Base-by-base conservation (phyloP, 2,113 vertebrate genomes). In the Helogale parvula region DNA sequence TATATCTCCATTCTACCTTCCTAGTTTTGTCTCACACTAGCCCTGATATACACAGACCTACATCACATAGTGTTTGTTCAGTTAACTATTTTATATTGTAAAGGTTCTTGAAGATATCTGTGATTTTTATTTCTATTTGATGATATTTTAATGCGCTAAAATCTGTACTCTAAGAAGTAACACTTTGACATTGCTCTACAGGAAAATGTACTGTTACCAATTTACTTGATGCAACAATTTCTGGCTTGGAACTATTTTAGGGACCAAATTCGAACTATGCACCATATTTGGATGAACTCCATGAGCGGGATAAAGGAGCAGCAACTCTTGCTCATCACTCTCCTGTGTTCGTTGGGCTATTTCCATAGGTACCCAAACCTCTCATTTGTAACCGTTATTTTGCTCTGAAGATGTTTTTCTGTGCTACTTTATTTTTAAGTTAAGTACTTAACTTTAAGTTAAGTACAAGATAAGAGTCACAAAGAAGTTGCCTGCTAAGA, bases 101-200 rank as follows among this genome's bases (percentile, higher is more conserved):
- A 85, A 69, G 60, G 27, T 16, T 86, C 38, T 81, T 29, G 13
- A 90, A 81, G 33, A 63, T 76, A 60, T 27, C 68, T 69, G 25
- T 52, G 14, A 60, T 90, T 69, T 90, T 85, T 85, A 10, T 90
- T 90, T 69, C 69, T 41, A 68, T 89, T 87, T 76, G 74, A 92
- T 52, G 27, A 68, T 60, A 76, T 27, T 68, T 88, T 80, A 69
- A 86, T 15, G 14, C 5, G 60, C 27, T 23, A 35, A 79, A 76
- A 87, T 35, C 47, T 77, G 17, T 5, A 3, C 17, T 60, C 16
- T 77, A 65, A 41, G 69, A 60, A 77, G 50, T 91, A 60, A 77
- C 31, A 69, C 41, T 25, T 13, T 50, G 60, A 41, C 29, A 90
- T 76, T 52, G n/a, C 50, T 93, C 17, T 89, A 83, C 31, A 83